phyloP scores from a whole-genome alignment of 2,888 invertebrate genomes.

The Acronicta leporina region DNA sequence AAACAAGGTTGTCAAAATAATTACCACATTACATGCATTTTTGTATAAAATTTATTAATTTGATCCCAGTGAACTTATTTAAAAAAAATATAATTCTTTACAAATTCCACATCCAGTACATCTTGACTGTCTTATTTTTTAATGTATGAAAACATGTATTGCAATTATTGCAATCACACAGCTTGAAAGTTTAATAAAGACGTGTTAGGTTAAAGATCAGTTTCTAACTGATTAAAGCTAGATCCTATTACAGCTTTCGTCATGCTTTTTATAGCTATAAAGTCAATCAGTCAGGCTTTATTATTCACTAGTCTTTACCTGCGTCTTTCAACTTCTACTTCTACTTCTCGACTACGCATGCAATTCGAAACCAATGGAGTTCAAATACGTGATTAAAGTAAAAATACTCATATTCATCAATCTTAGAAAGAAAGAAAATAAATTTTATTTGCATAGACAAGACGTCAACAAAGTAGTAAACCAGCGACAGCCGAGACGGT shows the following conservation, averaged over 20 bases:
- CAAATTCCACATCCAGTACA: no score
- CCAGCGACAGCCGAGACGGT: no score
- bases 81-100: no score
- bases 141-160: background rate
- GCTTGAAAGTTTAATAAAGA: constrained; percentile 10
- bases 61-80: no score
- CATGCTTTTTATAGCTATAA: constrained; percentile 7
- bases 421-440: no score
- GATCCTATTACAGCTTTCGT: constrained; percentile 1
- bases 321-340: background rate
- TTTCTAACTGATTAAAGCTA: constrained; percentile 5
- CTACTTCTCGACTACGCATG: background rate
- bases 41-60: no score
- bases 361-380: background rate
- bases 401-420: constrained; percentile 8
- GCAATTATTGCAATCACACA: constrained; percentile 9
- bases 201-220: constrained; percentile 16
- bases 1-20: no score
- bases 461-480: no score
- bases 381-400: background rate
- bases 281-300: background rate
- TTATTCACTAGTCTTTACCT: background rate
- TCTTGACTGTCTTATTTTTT: no score
- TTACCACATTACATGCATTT: no score
- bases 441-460: no score